Conservation (phyloP, 2,797 vertebrate species). For the Brachyrhaphis roseni region DNA sequence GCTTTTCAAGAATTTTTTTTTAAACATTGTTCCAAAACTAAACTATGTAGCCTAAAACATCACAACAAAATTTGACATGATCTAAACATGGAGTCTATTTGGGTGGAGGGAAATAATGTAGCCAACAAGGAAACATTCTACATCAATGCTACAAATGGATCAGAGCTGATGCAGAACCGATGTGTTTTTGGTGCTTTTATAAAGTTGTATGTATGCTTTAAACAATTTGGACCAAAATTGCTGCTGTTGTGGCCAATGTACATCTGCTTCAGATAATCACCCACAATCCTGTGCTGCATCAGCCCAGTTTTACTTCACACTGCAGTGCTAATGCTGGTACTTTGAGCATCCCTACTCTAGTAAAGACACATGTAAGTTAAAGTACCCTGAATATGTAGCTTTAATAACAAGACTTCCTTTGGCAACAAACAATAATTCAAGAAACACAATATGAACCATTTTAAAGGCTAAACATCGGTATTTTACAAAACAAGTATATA, state of each 20-base stretch:
- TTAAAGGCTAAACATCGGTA: conserved; percentile 37
- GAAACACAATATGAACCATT: conserved; percentile 26
- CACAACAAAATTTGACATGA: background rate
- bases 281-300: too few relatives aligned
- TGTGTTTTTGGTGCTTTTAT: too few relatives aligned
- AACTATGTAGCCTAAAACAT: too few relatives aligned
- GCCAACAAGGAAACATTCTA: background rate
- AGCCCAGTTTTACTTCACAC: too few relatives aligned
- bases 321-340: background rate
- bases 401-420: conserved; percentile 56
- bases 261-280: too few relatives aligned
- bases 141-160: too few relatives aligned
- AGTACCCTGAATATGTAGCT: conserved; percentile 42
- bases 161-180: too few relatives aligned
- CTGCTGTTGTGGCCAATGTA: too few relatives aligned
- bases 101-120: background rate
- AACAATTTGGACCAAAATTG: too few relatives aligned
- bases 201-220: too few relatives aligned
- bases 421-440: conserved; percentile 54
- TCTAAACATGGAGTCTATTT: background rate
- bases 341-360: background rate
- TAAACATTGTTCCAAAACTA: too few relatives aligned
- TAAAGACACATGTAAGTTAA: conserved; percentile 29
- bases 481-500: conserved; percentile 53
- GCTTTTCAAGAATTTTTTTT: too few relatives aligned